Evolutionary conservation across 2,113 vertebrate genomes (phyloP), one percentile per base, ranked within the genome.

Genomic region (Fulmarus glacialis): DNA sequence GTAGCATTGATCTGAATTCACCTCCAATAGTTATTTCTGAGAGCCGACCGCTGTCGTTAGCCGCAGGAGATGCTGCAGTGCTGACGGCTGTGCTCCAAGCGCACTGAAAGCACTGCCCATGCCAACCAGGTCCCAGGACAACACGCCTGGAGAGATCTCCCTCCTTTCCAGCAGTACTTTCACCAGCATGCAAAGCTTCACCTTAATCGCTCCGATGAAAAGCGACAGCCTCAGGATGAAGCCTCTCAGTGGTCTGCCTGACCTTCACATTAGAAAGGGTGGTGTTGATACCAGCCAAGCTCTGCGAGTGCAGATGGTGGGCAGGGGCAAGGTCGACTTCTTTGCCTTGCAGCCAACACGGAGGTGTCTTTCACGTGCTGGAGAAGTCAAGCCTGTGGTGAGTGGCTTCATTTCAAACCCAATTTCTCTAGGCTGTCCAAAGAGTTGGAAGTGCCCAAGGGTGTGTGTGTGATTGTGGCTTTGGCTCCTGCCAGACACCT

Each of bases 11-110:
- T 47, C 19, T 13, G 11, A 50, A 13, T 18, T 58, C 62, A 43
- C 18, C 56, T 15, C 68, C 12, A 2, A 3, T 1, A 18, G 32
- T 4, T 16, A 15, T 7, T 73, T 14, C 82, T 43, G 55, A 20
- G 6, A 26, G 75, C 38, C 2, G 2, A 11, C 12, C 2, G 0
- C 59, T 48, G 74, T 2, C 2, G 1, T 9, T 8, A 7, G 11
- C 71, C 2, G 32, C 32, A 10, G 43, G 60, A 63, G 43, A 26
- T 4, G 12, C 77, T 16, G 68, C 21, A 7, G 48, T 1, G 55
- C 9, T 7, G 18, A 13, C 1, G 0, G 53, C 30, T 17, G 59
- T 16, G 47, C 30, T 55, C 27, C 7, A 42, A 34, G 40, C 34
- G 59, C 21, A 8, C 30, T 6, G 4, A 58, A 16, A 64, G 38